phyloP scores from a whole-genome alignment of 1,140 invertebrate species.

The Argopecten irradians region DNA sequence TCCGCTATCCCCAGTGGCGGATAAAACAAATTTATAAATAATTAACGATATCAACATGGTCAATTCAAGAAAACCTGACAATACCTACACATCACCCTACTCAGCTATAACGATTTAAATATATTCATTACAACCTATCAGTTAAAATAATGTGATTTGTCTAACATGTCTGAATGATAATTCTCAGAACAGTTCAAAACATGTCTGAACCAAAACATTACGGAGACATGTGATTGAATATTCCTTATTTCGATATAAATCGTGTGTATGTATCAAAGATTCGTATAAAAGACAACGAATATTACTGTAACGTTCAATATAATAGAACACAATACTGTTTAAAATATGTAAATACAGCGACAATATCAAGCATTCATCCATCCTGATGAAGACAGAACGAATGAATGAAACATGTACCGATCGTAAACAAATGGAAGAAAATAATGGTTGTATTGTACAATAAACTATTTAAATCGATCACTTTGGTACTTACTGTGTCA shows the following conservation, averaged over 20 bases:
- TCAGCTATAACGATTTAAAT: background rate
- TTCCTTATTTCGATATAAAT: background rate
- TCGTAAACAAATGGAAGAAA: slow-evolving; percentile 16
- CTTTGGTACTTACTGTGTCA: slow-evolving; percentile 7
- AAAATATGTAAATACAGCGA: background rate
- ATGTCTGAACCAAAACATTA: slow-evolving; percentile 22
- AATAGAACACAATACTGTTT: background rate
- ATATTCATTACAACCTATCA: background rate
- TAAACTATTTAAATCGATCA: background rate
- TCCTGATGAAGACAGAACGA: slow-evolving; percentile 16
- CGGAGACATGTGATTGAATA: slow-evolving; percentile 15
- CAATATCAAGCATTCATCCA: slow-evolving; percentile 6
- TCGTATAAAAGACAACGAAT: background rate
- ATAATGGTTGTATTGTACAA: background rate
- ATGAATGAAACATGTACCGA: slow-evolving; percentile 10
- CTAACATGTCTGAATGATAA: background rate
- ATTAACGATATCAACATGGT: background rate
- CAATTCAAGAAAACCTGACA: background rate
- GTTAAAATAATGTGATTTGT: background rate
- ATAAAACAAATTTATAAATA: slow-evolving; percentile 19
- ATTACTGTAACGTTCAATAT: background rate
- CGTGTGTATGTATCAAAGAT: background rate
- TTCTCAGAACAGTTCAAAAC: background rate
- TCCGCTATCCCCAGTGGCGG: slow-evolving; percentile 19
- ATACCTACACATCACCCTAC: background rate